A percentile compares a stretch with the other conserved stretches of the same genome.
Evolutionary conservation across 2,797 vertebrate genomes (phyloP).

Genomic region (Anabas testudineus): DNA sequence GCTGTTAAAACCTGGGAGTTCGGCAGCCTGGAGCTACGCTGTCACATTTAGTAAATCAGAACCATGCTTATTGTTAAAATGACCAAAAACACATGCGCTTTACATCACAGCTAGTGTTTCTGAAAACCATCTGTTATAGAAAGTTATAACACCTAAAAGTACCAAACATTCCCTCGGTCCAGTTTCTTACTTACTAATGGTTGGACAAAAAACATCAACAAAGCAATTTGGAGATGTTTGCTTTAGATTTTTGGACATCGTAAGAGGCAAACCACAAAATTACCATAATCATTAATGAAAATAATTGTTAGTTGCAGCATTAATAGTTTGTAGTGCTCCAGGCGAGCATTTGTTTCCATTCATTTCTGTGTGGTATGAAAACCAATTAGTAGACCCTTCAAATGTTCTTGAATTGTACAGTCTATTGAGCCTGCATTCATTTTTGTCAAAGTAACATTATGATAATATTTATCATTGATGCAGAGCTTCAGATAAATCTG

Average conservation of each 20-base stretch:
- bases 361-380: slow-evolving; percentile 11
- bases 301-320: too few species aligned
- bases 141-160: too few species aligned
- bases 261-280: neutral
- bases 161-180: too few species aligned
- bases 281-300: neutral
- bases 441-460: slow-evolving; percentile 11
- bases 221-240: neutral
- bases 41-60: neutral
- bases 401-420: slow-evolving; percentile 11
- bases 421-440: neutral
- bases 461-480: slow-evolving; percentile 17
- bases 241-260: neutral
- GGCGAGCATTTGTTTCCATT: neutral
- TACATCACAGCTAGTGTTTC: neutral
- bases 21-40: slow-evolving; percentile 3
- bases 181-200: neutral
- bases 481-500: slow-evolving; percentile 23
- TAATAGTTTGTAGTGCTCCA: neutral
- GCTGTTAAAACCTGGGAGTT: slow-evolving; percentile 1
- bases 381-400: slow-evolving; percentile 5
- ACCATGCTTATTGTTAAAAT: neutral
- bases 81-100: neutral
- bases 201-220: neutral
- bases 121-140: too few species aligned